Conservation (phyloP, 1,140 invertebrate genomes). For the Lutraria rhynchaena region DNA sequence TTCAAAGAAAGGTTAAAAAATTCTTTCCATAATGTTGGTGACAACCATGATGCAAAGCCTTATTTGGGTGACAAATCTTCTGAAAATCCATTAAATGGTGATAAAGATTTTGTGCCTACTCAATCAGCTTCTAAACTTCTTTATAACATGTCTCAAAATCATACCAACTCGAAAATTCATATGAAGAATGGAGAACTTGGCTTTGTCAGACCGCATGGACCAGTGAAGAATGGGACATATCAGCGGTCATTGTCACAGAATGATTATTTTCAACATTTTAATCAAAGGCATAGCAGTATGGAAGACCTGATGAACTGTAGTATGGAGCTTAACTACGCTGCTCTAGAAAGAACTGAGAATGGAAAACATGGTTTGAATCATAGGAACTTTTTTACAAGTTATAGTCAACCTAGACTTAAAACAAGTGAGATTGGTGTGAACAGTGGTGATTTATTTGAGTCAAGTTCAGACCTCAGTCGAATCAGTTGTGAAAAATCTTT, state of each 20-base stretch:
- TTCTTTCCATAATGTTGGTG: too few species aligned
- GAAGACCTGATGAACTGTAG: not conserved
- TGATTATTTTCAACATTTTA: not conserved
- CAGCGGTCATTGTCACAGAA: conserved; percentile 5
- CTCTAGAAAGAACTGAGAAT: conserved; percentile 21
- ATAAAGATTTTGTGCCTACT: too few species aligned
- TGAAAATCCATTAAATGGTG: too few species aligned
- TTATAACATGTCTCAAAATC: too few species aligned
- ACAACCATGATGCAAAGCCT: too few species aligned
- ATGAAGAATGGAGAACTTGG: not conserved
- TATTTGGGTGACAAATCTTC: too few species aligned
- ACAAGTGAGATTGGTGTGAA: conserved; percentile 9
- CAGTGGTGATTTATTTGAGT: conserved; percentile 53
- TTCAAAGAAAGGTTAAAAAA: too few species aligned
- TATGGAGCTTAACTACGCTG: conserved; percentile 17
- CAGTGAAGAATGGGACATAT: not conserved
- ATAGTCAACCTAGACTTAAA: not conserved
- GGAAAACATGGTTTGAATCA: not conserved
- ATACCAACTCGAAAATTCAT: not conserved
- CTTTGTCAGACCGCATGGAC: not conserved
- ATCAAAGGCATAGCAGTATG: not conserved
- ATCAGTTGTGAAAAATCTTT: not conserved
- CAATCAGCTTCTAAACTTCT: too few species aligned
- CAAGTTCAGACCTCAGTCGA: not conserved
- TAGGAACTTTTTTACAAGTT: not conserved